Conservation (phyloP, 2,888 invertebrate species). For the Melinopterus prodromus region DNA sequence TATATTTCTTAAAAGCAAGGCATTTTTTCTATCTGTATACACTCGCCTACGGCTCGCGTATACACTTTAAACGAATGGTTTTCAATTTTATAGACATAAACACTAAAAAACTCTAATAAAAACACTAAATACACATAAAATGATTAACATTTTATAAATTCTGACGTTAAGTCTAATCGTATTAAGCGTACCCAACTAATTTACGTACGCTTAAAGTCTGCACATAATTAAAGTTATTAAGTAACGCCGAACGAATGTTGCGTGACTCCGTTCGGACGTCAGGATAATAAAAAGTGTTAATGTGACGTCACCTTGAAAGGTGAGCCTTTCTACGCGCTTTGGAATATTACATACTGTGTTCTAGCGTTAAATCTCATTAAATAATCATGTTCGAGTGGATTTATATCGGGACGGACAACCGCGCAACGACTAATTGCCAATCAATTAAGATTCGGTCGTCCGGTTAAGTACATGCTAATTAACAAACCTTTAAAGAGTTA, state of each 20-base stretch:
- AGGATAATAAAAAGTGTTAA: neutral
- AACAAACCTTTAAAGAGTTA: neutral
- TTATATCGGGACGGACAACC: neutral
- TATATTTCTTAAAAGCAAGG: no score
- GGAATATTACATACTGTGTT: neutral
- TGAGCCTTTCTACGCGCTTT: neutral
- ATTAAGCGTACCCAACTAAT: neutral
- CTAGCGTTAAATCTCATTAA: neutral
- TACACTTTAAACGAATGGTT: no score
- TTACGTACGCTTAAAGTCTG: neutral
- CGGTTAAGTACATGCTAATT: conserved; percentile 4
- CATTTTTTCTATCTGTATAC: no score
- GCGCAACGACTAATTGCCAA: neutral
- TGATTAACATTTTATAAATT: neutral
- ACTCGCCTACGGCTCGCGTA: no score
- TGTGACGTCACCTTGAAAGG: neutral
- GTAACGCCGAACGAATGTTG: neutral
- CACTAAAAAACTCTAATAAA: no score
- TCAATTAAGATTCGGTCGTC: neutral
- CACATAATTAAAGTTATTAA: neutral
- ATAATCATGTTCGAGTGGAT: neutral
- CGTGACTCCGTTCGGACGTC: neutral
- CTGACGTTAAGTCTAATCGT: neutral
- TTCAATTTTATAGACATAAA: no score
- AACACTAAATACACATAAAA: no score